Conservation (phyloP, 2,888 invertebrate genomes). For the Trilocha varians region DNA sequence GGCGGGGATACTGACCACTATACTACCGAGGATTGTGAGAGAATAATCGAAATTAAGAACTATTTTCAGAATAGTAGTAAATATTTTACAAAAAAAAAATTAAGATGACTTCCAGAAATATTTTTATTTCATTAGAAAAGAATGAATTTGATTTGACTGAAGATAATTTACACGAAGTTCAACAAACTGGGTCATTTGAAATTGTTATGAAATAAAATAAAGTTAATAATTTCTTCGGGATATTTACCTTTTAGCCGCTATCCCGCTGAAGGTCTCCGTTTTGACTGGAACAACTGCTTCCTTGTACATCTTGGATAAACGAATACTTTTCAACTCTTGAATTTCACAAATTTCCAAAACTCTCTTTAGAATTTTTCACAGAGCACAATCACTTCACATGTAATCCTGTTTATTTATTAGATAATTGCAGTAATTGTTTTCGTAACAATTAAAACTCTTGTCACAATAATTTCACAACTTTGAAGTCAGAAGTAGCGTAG, state of each 20-base stretch:
- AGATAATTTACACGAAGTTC: not conserved
- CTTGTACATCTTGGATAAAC: slow-evolving; percentile 55
- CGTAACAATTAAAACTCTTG: slow-evolving; percentile 34
- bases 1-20: not conserved
- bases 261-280: slow-evolving; percentile 60
- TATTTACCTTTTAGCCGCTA: slow-evolving; percentile 62
- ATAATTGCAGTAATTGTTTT: slow-evolving; percentile 29
- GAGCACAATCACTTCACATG: slow-evolving; percentile 36
- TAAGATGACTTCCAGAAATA: too few relatives aligned
- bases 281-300: slow-evolving; percentile 61
- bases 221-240: too few relatives aligned
- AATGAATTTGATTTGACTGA: not conserved
- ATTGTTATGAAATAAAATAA: not conserved
- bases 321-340: slow-evolving; percentile 45
- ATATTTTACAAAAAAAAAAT: too few relatives aligned
- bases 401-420: slow-evolving; percentile 20
- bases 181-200: not conserved
- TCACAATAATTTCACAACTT: slow-evolving; percentile 67
- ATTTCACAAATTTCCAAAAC: slow-evolving; percentile 42
- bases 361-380: slow-evolving; percentile 32
- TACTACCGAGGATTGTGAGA: not conserved
- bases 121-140: too few relatives aligned
- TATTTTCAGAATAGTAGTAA: too few relatives aligned
- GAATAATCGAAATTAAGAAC: not conserved
- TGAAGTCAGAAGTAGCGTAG: slow-evolving; percentile 31